Conservation (phyloP, 2,113 vertebrate species). For the Hylia prasina region DNA sequence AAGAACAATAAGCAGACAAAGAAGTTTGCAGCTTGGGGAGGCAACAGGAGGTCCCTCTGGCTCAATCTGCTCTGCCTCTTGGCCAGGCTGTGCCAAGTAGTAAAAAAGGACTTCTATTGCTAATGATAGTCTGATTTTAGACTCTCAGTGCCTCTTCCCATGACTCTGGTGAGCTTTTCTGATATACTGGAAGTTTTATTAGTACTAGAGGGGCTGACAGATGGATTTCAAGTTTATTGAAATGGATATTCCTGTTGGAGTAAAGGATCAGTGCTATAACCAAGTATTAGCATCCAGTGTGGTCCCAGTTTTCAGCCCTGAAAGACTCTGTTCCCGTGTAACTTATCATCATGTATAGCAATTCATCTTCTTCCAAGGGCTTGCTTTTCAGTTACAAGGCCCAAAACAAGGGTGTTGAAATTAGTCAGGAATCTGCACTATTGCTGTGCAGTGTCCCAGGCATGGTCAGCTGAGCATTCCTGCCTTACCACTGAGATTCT, state of each 20-base stretch:
- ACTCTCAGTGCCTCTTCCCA: background rate
- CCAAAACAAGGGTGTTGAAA: background rate
- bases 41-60: slow-evolving; percentile 1
- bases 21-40: slow-evolving; percentile 7
- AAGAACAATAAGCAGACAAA: slow-evolving; percentile 20
- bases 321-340: background rate
- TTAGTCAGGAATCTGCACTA: background rate
- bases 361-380: background rate
- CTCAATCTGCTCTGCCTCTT: background rate
- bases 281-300: background rate
- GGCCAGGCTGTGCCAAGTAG: background rate
- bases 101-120: background rate
- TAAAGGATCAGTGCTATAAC: background rate
- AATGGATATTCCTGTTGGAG: background rate
- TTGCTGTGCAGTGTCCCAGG: background rate
- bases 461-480: background rate
- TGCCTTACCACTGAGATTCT: background rate
- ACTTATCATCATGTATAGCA: background rate
- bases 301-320: background rate
- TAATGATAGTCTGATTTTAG: background rate
- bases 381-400: background rate
- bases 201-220: background rate
- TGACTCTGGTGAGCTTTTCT: background rate
- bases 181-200: background rate
- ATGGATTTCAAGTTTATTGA: background rate